Conservation (phyloP, 2,888 invertebrate genomes). For the Polyploca ridens region DNA sequence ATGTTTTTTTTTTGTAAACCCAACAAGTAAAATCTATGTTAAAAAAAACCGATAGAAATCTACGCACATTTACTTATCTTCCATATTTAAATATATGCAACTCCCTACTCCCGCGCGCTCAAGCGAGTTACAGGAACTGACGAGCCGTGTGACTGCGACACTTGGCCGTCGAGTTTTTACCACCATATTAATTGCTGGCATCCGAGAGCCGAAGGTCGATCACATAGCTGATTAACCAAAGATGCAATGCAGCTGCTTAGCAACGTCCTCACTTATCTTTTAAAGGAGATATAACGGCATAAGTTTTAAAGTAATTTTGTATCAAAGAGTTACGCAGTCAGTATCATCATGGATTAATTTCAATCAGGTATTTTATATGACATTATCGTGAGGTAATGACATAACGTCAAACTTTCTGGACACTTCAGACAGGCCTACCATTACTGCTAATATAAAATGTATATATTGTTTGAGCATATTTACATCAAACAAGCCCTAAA, state of each 20-base stretch:
- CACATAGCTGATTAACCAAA: background rate
- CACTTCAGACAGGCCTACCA: too few species aligned
- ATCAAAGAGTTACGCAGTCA: background rate
- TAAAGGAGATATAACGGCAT: too few species aligned
- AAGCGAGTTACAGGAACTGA: background rate
- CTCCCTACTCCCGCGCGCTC: background rate
- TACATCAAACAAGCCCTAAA: too few species aligned
- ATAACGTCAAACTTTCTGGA: background rate
- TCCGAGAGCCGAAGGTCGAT: background rate
- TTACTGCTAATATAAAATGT: too few species aligned
- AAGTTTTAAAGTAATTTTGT: background rate
- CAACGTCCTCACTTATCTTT: background rate
- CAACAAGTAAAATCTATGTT: too few species aligned
- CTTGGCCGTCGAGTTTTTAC: background rate
- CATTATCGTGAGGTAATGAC: background rate
- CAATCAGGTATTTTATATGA: background rate
- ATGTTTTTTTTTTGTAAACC: too few species aligned
- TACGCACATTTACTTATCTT: background rate
- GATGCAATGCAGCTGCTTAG: background rate
- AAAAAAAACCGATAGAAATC: too few species aligned
- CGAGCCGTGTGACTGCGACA: slow-evolving; percentile 1
- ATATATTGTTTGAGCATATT: too few species aligned
- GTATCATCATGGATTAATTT: background rate
- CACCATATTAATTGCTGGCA: background rate
- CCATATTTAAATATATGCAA: background rate